Evolutionary conservation across 2,113 vertebrate genomes (phyloP).

Genomic region (Struthio camelus): DNA sequence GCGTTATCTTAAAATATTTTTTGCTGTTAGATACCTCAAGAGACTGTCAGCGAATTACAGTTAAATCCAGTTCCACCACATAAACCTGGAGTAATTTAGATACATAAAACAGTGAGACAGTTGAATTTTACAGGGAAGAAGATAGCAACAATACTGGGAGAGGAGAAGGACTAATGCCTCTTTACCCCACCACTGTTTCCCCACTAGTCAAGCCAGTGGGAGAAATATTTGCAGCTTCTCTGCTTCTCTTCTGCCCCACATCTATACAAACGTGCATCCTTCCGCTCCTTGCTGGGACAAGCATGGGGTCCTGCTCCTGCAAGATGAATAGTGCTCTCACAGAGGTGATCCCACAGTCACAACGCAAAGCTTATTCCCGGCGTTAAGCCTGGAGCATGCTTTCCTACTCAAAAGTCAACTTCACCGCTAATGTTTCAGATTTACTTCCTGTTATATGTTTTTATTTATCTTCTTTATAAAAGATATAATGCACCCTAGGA

Average conservation of each 20-base stretch:
- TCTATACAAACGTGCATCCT: neutral
- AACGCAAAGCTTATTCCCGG: accelerated
- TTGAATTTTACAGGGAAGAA: neutral
- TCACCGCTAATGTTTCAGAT: neutral
- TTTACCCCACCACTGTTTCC: accelerated
- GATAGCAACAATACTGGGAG: neutral
- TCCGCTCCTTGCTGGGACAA: neutral
- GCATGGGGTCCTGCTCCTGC: no score
- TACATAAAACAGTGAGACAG: neutral
- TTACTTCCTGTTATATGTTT: neutral
- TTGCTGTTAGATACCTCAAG: neutral
- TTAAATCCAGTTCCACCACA: neutral
- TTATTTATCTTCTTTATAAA: neutral
- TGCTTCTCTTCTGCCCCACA: neutral
- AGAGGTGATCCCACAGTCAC: accelerated
- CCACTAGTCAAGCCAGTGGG: neutral
- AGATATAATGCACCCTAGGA: neutral
- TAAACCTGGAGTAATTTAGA: neutral
- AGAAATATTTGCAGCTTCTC: neutral
- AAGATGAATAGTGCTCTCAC: neutral
- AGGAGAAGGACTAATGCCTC: neutral
- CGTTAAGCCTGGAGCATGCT: neutral
- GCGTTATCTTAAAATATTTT: neutral
- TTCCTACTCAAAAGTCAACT: neutral
- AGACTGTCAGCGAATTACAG: neutral